Conservation (phyloP, 1,140 invertebrate genomes). For the Hyposmocoma kahamanoa region DNA sequence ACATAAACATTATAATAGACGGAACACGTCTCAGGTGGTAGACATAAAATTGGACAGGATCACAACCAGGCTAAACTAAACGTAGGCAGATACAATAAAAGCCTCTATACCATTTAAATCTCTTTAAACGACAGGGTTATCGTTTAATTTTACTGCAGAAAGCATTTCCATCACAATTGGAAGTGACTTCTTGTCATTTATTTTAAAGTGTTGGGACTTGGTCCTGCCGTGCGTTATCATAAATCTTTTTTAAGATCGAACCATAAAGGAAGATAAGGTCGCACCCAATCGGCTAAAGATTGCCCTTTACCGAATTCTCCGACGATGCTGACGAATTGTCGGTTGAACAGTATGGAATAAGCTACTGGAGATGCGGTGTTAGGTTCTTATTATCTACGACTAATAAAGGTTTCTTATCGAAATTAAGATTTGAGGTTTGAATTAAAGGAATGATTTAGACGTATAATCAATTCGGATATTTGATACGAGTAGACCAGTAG, state of each 20-base stretch:
- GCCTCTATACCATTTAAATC: slow-evolving; percentile 62
- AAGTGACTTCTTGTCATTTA: slow-evolving; percentile 72
- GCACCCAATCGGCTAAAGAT: slow-evolving; percentile 66
- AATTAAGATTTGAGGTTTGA: too few species aligned
- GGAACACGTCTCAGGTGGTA: slow-evolving; percentile 24
- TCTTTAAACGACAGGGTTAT: slow-evolving; percentile 67
- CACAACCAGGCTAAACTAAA: slow-evolving; percentile 38
- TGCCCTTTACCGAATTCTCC: slow-evolving; percentile 58
- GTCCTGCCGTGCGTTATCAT: slow-evolving; percentile 67
- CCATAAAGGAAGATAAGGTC: slow-evolving; percentile 71
- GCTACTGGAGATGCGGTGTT: slow-evolving; percentile 16
- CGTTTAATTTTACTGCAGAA: slow-evolving; percentile 73
- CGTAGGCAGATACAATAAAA: slow-evolving; percentile 61
- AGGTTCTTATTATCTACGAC: too few species aligned
- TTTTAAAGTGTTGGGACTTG: slow-evolving; percentile 67
- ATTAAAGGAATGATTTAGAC: too few species aligned
- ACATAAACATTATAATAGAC: slow-evolving; percentile 24
- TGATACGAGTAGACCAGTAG: too few species aligned
- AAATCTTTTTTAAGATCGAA: slow-evolving; percentile 71
- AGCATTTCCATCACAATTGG: slow-evolving; percentile 72
- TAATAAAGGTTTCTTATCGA: too few species aligned
- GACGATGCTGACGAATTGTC: slow-evolving; percentile 60
- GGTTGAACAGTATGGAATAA: slow-evolving; percentile 27
- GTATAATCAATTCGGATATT: too few species aligned
- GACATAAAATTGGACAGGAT: slow-evolving; percentile 44